Base-by-base conservation (phyloP, 2,113 vertebrate species). In the Sula dactylatra region DNA sequence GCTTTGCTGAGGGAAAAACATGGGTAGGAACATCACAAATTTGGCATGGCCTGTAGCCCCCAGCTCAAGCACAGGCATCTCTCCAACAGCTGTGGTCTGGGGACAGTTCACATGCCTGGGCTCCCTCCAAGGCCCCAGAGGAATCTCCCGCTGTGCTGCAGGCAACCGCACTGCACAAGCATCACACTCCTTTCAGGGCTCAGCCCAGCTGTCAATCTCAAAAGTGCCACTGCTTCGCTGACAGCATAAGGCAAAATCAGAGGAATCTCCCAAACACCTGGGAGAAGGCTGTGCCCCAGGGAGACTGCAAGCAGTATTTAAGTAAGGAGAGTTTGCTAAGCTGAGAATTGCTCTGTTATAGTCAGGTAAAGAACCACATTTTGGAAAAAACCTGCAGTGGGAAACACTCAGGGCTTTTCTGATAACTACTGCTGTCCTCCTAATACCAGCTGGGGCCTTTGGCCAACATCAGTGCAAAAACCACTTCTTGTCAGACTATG, bases 211-310 rank as follows among this genome's bases (percentile, higher is more conserved):
- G 3, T 36, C 47, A 26, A 6, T 25, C 27, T 44, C 11, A 5
- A 40, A 72, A 47, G 9, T 0, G 1, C 31, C 1, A 1, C 55
- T 50, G 7, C 66, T 84, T 56, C 1, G 0, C 34, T 58, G 56
- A 52, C 26, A 64, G 49, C 1, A 0, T 76, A 50, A 64, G 10
- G 44, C 32, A 73, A 67, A 69, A 62, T 12, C 66, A 80, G 47
- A 47, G 27, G 67, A 34, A 67, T 38, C 27, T 49, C n/a, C 18
- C 59, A 34, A 42, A 49, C 18, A 19, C 19, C 21, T 20, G 8
- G n/a, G 31, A 62, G 52, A 26, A 44, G 55, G 22, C 66, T 73
- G 31, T 2, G 4, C 21, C 14, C 8, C 19, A 69, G 27, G 22
- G 47, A 56, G 67, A 67, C 26, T 0, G 2, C 47, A 42, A 36